Conservation (phyloP, 2,797 vertebrate genomes). For the Austrolebias charrua region DNA sequence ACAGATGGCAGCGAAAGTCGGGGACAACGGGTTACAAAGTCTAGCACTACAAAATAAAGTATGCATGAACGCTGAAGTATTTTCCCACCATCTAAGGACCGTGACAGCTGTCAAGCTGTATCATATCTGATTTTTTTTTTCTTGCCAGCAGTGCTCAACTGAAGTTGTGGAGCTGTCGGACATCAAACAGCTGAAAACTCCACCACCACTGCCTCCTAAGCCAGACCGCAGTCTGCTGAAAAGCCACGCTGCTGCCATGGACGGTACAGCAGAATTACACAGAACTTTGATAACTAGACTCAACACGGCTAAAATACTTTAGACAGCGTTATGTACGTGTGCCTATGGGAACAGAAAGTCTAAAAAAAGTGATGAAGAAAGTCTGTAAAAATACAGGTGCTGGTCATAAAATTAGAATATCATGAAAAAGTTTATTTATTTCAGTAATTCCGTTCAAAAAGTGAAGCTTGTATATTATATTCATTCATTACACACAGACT, state of each 20-base stretch:
- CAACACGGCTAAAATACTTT: not conserved
- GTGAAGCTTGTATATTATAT: too few relatives aligned
- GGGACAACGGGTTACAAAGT: slow-evolving; percentile 87
- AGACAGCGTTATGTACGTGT: not conserved
- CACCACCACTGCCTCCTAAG: slow-evolving; percentile 87
- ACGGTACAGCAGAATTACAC: slow-evolving; percentile 75
- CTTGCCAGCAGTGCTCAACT: slow-evolving; percentile 74
- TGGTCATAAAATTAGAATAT: too few relatives aligned
- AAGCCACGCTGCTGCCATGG: slow-evolving; percentile 79
- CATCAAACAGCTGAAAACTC: slow-evolving; percentile 80
- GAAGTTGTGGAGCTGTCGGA: slow-evolving; percentile 84
- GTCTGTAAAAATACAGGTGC: too few relatives aligned
- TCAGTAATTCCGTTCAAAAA: too few relatives aligned
- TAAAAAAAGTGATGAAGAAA: not conserved
- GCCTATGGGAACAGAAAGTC: too few relatives aligned
- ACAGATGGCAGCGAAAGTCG: slow-evolving; percentile 84
- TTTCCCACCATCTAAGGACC: slow-evolving; percentile 11
- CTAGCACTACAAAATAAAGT: slow-evolving; percentile 85
- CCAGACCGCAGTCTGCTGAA: slow-evolving; percentile 85
- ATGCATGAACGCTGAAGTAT: slow-evolving; percentile 25
- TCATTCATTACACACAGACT: too few relatives aligned
- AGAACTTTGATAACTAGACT: slow-evolving; percentile 11
- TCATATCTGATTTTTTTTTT: slow-evolving; percentile 23
- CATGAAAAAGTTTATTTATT: too few relatives aligned
- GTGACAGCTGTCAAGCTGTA: slow-evolving; percentile 20